phyloP scores from a whole-genome alignment of 2,113 vertebrate genomes.

The human region GRCh38 chr1:244077001-244077500 shows the following conservation, averaged over 20 bases:
- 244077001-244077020: not conserved
- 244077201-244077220: not conserved
- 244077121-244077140: not conserved
- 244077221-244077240: not conserved
- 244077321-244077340: not conserved
- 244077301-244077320: not conserved
- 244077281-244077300: not conserved
- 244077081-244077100: not conserved
- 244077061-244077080: not conserved
- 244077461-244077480: not conserved
- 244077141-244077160: not conserved
- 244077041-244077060: not conserved
- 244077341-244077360: not conserved
- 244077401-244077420: not conserved
- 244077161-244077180: not conserved
- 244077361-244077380: not conserved
- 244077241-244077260: not conserved
- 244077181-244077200: not conserved
- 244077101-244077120: too few relatives aligned
- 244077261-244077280: not conserved
- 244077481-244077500: not conserved
- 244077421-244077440: not conserved
- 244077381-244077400: not conserved
- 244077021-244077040: not conserved
- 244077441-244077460: not conserved